phyloP scores from a whole-genome alignment of 2,113 vertebrate genomes.

The Chlamydotis undulata region DNA sequence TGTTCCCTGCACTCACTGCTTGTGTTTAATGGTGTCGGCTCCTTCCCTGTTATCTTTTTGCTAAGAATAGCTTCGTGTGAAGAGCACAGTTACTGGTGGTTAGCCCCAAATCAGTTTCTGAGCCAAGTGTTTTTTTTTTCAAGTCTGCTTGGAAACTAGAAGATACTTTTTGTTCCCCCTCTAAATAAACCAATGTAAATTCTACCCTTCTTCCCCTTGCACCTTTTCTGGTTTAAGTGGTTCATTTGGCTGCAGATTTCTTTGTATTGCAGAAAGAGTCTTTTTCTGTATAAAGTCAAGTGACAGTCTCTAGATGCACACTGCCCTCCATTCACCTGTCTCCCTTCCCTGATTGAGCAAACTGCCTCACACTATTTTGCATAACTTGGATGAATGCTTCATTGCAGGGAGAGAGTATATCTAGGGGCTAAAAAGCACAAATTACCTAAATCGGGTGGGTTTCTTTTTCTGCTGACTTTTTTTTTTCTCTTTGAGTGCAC shows the following conservation, averaged over 20 bases:
- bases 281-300: neutral
- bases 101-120: neutral
- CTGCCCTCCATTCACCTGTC: neutral
- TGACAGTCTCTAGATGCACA: neutral
- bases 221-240: neutral
- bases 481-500: neutral
- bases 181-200: neutral
- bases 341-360: neutral
- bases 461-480: neutral
- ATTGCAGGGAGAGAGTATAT: neutral
- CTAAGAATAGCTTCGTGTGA: neutral
- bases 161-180: neutral
- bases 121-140: neutral
- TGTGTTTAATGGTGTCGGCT: neutral
- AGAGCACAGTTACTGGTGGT: neutral
- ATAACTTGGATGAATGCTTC: neutral
- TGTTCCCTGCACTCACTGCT: neutral
- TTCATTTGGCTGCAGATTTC: neutral
- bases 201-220: neutral
- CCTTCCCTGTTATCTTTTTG: slow-evolving; percentile 18
- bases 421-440: neutral
- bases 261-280: neutral
- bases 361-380: neutral
- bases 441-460: neutral
- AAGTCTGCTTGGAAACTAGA: neutral